Conservation (phyloP, 2,888 invertebrate species). For the Rhagium mordax region DNA sequence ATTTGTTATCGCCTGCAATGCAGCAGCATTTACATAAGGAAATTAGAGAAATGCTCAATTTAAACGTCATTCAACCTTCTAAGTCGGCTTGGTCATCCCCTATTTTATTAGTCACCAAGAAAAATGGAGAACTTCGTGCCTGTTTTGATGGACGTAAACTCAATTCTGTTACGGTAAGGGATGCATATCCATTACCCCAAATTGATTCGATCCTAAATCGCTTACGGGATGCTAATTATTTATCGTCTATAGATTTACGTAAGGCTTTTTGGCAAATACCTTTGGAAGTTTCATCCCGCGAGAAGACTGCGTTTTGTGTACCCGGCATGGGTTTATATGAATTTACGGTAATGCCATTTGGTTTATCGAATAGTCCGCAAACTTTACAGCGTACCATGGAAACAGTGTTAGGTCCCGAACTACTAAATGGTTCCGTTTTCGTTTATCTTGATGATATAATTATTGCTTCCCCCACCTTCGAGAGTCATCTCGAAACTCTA, state of each 20-base stretch:
- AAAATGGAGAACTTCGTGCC: constrained; percentile 55
- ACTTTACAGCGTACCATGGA: not conserved
- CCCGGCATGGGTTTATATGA: constrained; percentile 13
- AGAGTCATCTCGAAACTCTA: no score
- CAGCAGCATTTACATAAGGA: constrained; percentile 33
- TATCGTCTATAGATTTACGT: constrained; percentile 60
- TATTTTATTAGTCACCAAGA: constrained; percentile 52
- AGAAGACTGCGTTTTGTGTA: constrained; percentile 21
- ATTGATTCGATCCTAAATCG: constrained; percentile 56
- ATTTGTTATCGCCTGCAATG: constrained; percentile 32
- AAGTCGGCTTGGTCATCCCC: constrained; percentile 54
- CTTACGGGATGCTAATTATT: constrained; percentile 54
- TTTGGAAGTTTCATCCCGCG: constrained; percentile 13
- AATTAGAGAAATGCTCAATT: constrained; percentile 28
- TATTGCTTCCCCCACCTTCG: no score
- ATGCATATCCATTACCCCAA: constrained; percentile 59
- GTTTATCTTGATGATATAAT: no score
- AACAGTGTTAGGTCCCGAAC: not conserved
- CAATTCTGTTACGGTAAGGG: constrained; percentile 57
- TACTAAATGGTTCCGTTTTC: not conserved
- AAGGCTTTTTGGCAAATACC: constrained; percentile 57
- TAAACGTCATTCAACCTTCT: constrained; percentile 52
- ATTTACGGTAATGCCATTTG: constrained; percentile 17
- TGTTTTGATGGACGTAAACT: constrained; percentile 60
- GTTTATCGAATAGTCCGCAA: not conserved